A percentile compares a stretch with the other conserved stretches of the same genome.
Conservation (phyloP, 2,888 invertebrate genomes). For the Sympetrum striolatum region DNA sequence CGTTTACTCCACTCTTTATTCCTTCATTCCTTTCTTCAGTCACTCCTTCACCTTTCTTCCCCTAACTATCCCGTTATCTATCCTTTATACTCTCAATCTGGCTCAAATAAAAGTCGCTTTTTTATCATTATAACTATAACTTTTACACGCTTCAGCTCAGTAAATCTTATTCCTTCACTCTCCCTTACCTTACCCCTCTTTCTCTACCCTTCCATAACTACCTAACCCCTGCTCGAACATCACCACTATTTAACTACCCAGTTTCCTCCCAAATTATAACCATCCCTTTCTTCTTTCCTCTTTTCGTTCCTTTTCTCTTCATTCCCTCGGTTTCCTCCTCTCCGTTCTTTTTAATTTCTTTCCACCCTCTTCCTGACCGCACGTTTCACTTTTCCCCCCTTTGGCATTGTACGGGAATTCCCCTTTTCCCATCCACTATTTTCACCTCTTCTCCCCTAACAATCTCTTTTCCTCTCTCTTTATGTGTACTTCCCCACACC, state of each 20-base stretch:
- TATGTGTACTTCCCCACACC: neutral
- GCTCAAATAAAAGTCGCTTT: too few relatives aligned
- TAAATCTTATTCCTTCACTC: neutral
- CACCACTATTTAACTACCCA: too few relatives aligned
- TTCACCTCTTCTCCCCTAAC: neutral
- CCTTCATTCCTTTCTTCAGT: neutral
- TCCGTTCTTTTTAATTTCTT: neutral
- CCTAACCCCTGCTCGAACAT: too few relatives aligned
- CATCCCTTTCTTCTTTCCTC: neutral
- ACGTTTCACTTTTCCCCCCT: too few relatives aligned
- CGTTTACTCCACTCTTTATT: neutral
- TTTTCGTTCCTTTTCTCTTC: neutral
- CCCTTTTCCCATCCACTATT: too few relatives aligned
- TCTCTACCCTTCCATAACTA: neutral
- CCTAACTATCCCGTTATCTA: too few relatives aligned
- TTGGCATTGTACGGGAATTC: too few relatives aligned
- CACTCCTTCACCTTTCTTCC: neutral
- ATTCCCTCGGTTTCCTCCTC: neutral
- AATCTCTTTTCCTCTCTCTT: neutral
- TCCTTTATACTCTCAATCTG: neutral
- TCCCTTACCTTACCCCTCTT: neutral
- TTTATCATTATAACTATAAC: too few relatives aligned
- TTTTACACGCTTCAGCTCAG: too few relatives aligned
- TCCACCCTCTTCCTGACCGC: too few relatives aligned
- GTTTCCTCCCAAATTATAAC: too few relatives aligned